Evolutionary conservation across 2,797 vertebrate species (phyloP).

Genomic region (Micrastur ruficollis): DNA sequence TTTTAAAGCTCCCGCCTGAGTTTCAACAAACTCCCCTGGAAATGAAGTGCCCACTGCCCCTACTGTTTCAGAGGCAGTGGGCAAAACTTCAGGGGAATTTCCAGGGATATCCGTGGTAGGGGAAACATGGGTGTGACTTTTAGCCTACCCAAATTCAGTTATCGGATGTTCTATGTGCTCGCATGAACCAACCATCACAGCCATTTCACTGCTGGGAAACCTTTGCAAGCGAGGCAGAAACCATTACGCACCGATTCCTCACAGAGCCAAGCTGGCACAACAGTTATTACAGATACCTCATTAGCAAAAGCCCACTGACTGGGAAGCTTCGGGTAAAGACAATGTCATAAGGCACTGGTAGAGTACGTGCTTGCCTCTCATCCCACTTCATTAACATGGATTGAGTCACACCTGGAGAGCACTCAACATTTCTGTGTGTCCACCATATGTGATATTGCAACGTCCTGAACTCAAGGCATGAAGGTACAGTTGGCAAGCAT

Average conservation of each 20-base stretch:
- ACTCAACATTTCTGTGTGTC: rapidly evolving
- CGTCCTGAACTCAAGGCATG: background rate
- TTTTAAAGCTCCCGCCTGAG: background rate
- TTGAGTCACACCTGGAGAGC: background rate
- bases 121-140: background rate
- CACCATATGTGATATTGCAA: rapidly evolving
- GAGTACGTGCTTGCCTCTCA: background rate
- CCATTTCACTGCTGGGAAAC: background rate
- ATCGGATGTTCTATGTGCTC: rapidly evolving
- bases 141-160: background rate
- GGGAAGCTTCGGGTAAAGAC: background rate
- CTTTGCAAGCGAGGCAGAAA: background rate
- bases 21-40: background rate
- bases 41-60: rapidly evolving
- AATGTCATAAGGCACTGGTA: background rate
- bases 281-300: background rate
- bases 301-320: background rate
- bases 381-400: background rate
- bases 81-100: background rate
- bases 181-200: rapidly evolving
- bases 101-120: background rate
- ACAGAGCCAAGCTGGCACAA: background rate
- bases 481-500: background rate
- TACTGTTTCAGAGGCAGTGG: background rate
- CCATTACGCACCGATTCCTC: rapidly evolving